These are phyloP conservation scores for Mus pahari DNA, from an alignment of 2,113 vertebrate species.

Conservation along the genomic window DNA sequence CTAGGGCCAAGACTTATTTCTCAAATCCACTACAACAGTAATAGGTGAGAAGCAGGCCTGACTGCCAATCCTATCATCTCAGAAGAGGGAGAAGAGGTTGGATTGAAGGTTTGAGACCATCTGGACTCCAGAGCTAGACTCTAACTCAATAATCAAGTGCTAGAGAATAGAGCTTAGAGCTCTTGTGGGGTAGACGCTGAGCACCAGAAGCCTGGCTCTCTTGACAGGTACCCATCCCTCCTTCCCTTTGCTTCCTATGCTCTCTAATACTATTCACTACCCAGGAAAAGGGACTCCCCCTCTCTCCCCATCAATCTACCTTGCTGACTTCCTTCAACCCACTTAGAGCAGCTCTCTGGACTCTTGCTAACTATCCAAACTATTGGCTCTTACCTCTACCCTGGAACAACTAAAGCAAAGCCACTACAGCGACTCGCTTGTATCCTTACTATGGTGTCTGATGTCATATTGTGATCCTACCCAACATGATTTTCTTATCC, in stretches of 20 bases:
- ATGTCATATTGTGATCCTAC: not conserved
- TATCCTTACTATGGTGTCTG: not conserved
- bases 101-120: not conserved
- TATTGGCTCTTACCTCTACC: slow-evolving; percentile 12
- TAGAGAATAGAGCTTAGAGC: not conserved
- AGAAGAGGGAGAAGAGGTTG: not conserved
- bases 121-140: not conserved
- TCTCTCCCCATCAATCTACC: not conserved
- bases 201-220: not conserved
- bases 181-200: not conserved
- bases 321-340: not conserved
- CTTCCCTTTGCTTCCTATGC: not conserved
- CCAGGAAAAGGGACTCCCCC: not conserved
- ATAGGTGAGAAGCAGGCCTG: not conserved
- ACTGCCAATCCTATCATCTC: not conserved
- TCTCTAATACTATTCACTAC: not conserved
- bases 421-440: not conserved
- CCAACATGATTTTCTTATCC: not conserved
- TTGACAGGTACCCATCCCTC: too few species aligned
- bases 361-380: not conserved
- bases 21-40: not conserved
- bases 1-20: not conserved
- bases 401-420: not conserved
- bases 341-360: not conserved
- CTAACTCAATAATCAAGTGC: not conserved